These are phyloP conservation scores for Numenius phaeopus DNA, from an alignment of 2,797 vertebrate genomes.

Conservation along the genomic window DNA sequence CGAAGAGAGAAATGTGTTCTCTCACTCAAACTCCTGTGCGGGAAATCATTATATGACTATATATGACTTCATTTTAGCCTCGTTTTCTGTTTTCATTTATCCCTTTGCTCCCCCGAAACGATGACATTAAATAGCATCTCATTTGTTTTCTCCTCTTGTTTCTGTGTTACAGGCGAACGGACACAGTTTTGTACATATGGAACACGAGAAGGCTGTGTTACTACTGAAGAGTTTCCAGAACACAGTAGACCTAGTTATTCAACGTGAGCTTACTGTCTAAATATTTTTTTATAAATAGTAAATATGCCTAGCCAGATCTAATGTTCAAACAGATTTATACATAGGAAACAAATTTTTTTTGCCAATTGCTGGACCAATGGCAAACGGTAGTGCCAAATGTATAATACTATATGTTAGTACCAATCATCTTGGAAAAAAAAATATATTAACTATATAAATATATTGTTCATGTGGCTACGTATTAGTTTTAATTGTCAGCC, in stretches of 20 bases:
- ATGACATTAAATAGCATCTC: not conserved
- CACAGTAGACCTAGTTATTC: constrained; percentile 98
- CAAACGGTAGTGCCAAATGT: constrained; percentile 99
- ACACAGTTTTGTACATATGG: constrained; percentile 99
- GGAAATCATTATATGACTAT: fast-evolving
- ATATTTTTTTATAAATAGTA: constrained; percentile 87
- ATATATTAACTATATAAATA: constrained; percentile 84
- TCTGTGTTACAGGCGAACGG: constrained; percentile 93
- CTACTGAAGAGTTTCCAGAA: constrained; percentile 99
- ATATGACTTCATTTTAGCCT: not conserved
- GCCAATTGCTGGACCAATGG: constrained; percentile 99
- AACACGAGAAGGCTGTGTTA: constrained; percentile 97
- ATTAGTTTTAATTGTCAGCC: constrained; percentile 87
- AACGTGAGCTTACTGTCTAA: constrained; percentile 97
- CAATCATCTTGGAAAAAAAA: constrained; percentile 78
- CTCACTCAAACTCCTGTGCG: fast-evolving
- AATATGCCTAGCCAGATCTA: constrained; percentile 83
- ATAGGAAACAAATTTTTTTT: constrained; percentile 86
- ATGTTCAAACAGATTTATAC: constrained; percentile 86
- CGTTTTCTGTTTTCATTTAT: not conserved
- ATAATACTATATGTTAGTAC: constrained; percentile 90
- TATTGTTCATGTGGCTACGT: constrained; percentile 83
- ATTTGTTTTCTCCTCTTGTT: constrained; percentile 1
- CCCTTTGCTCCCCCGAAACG: not conserved
- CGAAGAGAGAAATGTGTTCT: fast-evolving